Base-by-base conservation (phyloP, 1,140 invertebrate genomes). In the Drosophila neocordata region DNA sequence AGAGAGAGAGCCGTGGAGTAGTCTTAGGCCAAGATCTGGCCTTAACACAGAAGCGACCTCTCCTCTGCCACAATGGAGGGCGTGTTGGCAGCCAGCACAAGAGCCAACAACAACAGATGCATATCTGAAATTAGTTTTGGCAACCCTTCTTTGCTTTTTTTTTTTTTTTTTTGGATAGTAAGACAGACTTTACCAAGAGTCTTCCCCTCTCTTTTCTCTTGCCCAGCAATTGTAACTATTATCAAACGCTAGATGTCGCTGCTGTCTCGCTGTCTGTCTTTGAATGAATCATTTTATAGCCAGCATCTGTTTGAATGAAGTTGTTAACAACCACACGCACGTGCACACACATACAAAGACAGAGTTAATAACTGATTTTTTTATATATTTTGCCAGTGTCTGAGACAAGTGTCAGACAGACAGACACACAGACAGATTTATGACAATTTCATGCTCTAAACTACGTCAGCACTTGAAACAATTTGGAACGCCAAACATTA, bases 71-170 rank as follows among this genome's bases (percentile, higher is more conserved):
- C 53, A 56, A 56, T 56, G 53, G 53, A 56, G 53, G 53, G 53
- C 53, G 53, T 56, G 53, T 56, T 56, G 53, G 41, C 53, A 55
- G 52, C 52, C 41, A 44, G 13, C 41, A 44, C 24, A 55, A 31
- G 24, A 55, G 24, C 24, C 22, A 53, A 13, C 22, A 34, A 55
- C 53, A 56, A 34, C 53, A 31, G 53, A 56, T 56, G 53, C 27
- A 56, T 56, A 56, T 56, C 53, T 56, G 53, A 56, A 56, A 56
- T 56, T 56, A 56, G 53, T 56, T 56, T 56, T 59, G 34, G 57
- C 57, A 38, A 59, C 57, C 34, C 57, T 59, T 58, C 18, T 34
- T 9, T 59, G 35, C 41, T 1, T 13, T 37, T 12, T 59, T 27
- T 55, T 27, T 55, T 55, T 31, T 13, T 27, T 8, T 6, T 57